These are phyloP conservation scores for Microtus montanus DNA, from an alignment of 2,113 vertebrate genomes.

Conservation along the genomic window DNA sequence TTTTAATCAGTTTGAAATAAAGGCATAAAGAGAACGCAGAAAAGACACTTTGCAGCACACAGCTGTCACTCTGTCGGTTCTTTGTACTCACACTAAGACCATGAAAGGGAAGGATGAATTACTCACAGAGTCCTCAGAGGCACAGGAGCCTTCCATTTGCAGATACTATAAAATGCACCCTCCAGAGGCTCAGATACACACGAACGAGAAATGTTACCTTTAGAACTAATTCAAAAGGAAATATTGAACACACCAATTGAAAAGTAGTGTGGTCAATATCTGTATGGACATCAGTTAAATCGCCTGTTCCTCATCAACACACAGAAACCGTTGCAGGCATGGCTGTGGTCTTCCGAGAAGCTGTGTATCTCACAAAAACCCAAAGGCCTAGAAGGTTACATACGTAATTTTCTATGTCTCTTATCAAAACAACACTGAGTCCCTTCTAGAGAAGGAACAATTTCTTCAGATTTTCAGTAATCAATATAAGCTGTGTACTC, in stretches of 20 bases:
- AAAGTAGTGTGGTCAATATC: background rate
- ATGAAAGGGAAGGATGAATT: conserved; percentile 60
- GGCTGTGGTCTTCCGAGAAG: background rate
- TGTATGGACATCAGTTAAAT: background rate
- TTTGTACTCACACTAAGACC: conserved; percentile 60
- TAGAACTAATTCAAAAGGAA: conserved; percentile 57
- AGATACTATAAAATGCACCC: conserved; percentile 24
- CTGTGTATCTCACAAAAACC: background rate
- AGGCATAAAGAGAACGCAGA: conserved; percentile 69
- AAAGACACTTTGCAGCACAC: conserved; percentile 56
- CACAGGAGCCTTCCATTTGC: background rate
- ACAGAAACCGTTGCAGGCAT: background rate
- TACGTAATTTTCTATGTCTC: conserved; percentile 24
- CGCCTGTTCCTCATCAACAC: background rate
- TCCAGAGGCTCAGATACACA: background rate
- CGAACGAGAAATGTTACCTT: conserved; percentile 58
- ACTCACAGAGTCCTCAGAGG: conserved; percentile 17
- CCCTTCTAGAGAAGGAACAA: background rate
- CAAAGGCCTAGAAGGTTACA: background rate
- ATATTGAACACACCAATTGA: conserved; percentile 11
- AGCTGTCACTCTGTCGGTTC: conserved; percentile 52
- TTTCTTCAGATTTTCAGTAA: conserved; percentile 17
- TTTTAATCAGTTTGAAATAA: conserved; percentile 68
- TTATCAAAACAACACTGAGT: conserved; percentile 33
- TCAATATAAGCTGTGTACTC: background rate